Conservation (phyloP, 2,797 vertebrate genomes). For the Caiman crocodilus region DNA sequence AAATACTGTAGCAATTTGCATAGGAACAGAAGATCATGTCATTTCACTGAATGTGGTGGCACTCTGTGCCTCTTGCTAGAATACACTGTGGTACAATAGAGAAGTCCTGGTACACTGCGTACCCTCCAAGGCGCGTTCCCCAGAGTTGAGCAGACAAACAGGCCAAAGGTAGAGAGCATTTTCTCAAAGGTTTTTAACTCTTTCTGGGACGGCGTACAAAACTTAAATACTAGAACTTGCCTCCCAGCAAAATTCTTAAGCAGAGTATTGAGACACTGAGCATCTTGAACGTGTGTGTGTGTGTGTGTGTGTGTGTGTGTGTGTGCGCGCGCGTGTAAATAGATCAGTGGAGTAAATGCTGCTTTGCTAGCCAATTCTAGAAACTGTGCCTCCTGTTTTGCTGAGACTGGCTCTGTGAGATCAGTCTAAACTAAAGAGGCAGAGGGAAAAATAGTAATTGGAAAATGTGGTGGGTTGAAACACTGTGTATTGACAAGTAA, state of each 20-base stretch:
- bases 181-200: background rate
- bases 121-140: background rate
- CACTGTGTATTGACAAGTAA: slow-evolving; percentile 8
- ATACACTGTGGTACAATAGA: background rate
- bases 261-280: background rate
- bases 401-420: background rate
- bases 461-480: slow-evolving; percentile 41
- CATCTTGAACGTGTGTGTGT: background rate
- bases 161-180: background rate
- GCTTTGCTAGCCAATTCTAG: background rate
- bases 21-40: background rate
- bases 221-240: slow-evolving; percentile 4
- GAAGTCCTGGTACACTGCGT: background rate
- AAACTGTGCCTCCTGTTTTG: background rate
- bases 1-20: background rate
- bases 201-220: background rate
- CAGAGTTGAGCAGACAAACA: background rate
- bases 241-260: slow-evolving; percentile 29
- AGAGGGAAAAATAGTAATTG: slow-evolving; percentile 5
- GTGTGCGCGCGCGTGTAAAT: background rate
- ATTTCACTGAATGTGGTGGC: background rate
- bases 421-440: background rate
- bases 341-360: background rate
- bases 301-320: background rate
- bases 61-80: background rate